These are phyloP conservation scores for Scaptomyza pallida DNA, from an alignment of 1,140 invertebrate species.

Conservation along the genomic window DNA sequence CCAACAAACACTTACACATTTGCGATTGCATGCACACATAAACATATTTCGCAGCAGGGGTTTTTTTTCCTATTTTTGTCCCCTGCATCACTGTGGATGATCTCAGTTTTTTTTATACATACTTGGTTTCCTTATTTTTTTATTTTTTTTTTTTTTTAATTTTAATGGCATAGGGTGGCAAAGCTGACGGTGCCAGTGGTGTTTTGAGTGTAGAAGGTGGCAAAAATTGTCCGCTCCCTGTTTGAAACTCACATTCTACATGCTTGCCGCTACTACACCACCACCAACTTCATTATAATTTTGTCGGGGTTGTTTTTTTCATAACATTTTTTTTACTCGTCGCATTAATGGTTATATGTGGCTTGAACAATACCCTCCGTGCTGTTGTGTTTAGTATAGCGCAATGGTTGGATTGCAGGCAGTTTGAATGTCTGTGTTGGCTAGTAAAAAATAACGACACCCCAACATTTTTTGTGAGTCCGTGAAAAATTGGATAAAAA, in stretches of 20 bases:
- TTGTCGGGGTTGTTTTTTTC: constrained; percentile 79
- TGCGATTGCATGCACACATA: constrained; percentile 26
- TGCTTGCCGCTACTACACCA: constrained; percentile 51
- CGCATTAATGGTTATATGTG: background rate
- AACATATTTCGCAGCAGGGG: constrained; percentile 14
- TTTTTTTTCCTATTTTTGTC: constrained; percentile 25
- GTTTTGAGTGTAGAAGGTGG: constrained; percentile 47
- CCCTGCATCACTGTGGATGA: constrained; percentile 57
- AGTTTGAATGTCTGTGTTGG: constrained; percentile 15
- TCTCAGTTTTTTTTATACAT: constrained; percentile 59
- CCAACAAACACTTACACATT: too few species aligned
- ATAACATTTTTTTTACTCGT: constrained; percentile 33
- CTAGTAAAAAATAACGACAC: constrained; percentile 56
- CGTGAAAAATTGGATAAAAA: constrained; percentile 81
- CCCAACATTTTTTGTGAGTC: constrained; percentile 71
- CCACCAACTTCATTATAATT: constrained; percentile 82
- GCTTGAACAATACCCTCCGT: constrained; percentile 45
- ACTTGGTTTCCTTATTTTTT: constrained; percentile 45
- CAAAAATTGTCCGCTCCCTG: constrained; percentile 50
- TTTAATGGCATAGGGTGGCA: constrained; percentile 54
- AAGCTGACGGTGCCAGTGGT: constrained; percentile 16
- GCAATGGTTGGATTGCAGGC: constrained; percentile 18
- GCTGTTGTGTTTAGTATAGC: background rate
- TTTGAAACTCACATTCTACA: constrained; percentile 32
- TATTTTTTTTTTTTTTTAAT: constrained; percentile 58